Evolutionary conservation across 2,113 vertebrate species (phyloP).

Genomic region (Petrocephalus microphthalmus): DNA sequence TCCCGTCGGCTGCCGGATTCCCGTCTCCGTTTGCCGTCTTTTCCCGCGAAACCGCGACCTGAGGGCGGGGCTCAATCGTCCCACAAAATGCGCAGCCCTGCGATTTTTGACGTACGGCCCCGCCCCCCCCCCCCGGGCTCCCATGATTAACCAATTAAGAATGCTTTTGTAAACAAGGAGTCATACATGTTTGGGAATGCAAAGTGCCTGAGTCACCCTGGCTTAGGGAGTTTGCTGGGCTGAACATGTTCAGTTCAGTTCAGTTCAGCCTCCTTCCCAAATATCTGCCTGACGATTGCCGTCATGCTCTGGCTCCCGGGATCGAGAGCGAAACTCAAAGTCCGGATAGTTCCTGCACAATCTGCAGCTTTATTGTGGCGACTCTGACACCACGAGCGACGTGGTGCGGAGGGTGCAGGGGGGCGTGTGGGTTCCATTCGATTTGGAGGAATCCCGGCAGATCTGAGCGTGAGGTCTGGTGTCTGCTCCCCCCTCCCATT

Average conservation of each 20-base stretch:
- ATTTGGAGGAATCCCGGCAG: not conserved
- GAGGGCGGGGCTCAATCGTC: not conserved
- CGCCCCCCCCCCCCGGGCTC: not conserved
- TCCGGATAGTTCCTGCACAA: not conserved
- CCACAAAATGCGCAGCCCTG: not conserved
- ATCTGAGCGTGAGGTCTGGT: not conserved
- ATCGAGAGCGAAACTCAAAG: not conserved
- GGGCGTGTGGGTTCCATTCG: not conserved
- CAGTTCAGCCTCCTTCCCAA: not conserved
- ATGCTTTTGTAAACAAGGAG: not conserved
- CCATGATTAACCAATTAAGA: not conserved
- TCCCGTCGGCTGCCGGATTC: not conserved
- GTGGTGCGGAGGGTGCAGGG: not conserved
- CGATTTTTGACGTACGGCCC: too few species aligned
- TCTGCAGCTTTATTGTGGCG: not conserved
- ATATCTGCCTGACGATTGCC: not conserved
- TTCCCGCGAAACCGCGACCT: not conserved
- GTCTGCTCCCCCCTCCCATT: not conserved
- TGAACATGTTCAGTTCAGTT: not conserved
- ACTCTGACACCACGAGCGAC: not conserved
- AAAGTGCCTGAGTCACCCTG: not conserved
- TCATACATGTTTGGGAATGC: not conserved
- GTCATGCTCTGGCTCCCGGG: not conserved
- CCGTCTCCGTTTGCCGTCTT: not conserved
- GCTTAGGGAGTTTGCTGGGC: not conserved